phyloP scores from a whole-genome alignment of 2,888 invertebrate species.

The Xestia sexstrigata region DNA sequence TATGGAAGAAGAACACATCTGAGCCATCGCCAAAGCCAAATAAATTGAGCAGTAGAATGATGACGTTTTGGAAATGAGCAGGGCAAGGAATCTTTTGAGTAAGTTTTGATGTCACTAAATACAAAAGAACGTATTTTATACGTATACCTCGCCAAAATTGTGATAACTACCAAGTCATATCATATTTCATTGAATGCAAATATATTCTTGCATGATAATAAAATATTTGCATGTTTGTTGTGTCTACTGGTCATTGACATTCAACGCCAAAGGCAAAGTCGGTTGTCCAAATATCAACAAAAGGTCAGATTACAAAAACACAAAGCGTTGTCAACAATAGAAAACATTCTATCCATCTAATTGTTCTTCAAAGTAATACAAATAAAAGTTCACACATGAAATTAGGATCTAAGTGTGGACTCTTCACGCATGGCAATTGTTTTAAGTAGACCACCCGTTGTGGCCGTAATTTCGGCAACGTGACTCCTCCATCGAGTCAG shows the following conservation, averaged over 20 bases:
- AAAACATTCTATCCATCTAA: slow-evolving; percentile 37
- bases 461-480: slow-evolving; percentile 49
- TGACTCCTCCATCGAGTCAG: slow-evolving; percentile 25
- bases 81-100: not conserved
- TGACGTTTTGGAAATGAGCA: not conserved
- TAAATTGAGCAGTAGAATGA: not conserved
- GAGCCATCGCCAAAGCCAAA: not conserved
- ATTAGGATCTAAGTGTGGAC: slow-evolving; percentile 22
- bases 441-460: slow-evolving; percentile 52
- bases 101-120: not conserved
- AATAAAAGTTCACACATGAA: slow-evolving; percentile 35
- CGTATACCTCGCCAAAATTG: not conserved
- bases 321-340: slow-evolving; percentile 44
- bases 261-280: slow-evolving; percentile 20
- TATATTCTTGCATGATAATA: slow-evolving; percentile 16
- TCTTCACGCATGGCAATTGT: slow-evolving; percentile 39
- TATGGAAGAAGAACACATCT: not conserved
- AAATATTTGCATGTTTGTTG: slow-evolving; percentile 9
- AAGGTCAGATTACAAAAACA: slow-evolving; percentile 50
- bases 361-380: slow-evolving; percentile 44
- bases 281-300: slow-evolving; percentile 48
- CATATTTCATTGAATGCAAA: slow-evolving; percentile 43
- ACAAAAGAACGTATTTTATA: not conserved
- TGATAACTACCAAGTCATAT: slow-evolving; percentile 1
- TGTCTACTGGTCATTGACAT: slow-evolving; percentile 50